These are phyloP conservation scores for Camelus dromedarius DNA, from an alignment of 2,113 vertebrate species.

Conservation along the genomic window DNA sequence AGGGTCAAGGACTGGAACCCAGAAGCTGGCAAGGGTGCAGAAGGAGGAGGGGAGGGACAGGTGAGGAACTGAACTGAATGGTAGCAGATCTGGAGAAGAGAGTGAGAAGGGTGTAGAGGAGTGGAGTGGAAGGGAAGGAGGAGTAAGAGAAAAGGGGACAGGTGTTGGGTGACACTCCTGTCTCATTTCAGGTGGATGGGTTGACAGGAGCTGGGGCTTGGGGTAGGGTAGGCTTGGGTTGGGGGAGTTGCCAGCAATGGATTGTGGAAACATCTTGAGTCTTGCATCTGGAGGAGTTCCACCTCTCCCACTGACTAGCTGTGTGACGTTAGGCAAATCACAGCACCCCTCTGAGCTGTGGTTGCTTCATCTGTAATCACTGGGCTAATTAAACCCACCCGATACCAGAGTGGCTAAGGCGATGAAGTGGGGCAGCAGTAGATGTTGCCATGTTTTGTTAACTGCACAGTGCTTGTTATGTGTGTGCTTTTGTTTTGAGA, in stretches of 20 bases:
- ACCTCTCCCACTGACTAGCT: not conserved
- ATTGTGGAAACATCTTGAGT: not conserved
- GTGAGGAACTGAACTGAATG: not conserved
- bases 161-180: too few relatives aligned
- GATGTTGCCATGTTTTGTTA: not conserved
- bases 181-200: not conserved
- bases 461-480: not conserved
- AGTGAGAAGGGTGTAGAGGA: not conserved
- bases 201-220: not conserved
- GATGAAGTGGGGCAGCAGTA: not conserved
- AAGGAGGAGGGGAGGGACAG: not conserved
- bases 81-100: not conserved
- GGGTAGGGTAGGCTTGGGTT: not conserved
- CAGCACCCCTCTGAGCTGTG: conserved; percentile 2
- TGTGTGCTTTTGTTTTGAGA: not conserved
- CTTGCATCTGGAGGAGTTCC: not conserved
- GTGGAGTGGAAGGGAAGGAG: not conserved
- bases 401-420: not conserved
- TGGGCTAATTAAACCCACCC: not conserved
- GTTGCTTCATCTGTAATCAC: not conserved
- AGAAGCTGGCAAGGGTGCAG: not conserved
- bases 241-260: too few relatives aligned
- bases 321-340: not conserved
- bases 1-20: not conserved
- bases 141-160: not conserved